Evolutionary conservation across 2,888 invertebrate species (phyloP).

Genomic region (Chelonus formosanus): DNA sequence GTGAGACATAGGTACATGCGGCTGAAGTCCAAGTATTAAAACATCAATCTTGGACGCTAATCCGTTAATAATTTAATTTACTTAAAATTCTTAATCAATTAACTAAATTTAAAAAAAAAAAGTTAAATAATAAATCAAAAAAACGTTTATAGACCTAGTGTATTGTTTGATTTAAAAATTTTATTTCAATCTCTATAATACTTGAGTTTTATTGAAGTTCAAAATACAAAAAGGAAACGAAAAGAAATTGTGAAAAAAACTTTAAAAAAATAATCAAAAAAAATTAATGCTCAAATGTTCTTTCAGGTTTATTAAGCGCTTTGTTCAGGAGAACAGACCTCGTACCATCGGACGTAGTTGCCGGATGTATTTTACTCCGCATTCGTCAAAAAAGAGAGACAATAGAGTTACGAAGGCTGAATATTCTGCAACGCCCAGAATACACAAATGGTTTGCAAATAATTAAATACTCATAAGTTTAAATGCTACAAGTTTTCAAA

Average conservation of each 20-base stretch:
- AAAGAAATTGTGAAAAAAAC: not conserved
- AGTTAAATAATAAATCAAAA: not conserved
- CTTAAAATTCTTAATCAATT: not conserved
- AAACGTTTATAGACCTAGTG: no score
- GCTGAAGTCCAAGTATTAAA: constrained; percentile 21
- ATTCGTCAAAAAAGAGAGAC: constrained; percentile 80
- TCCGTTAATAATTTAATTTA: not conserved
- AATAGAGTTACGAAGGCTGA: constrained; percentile 75
- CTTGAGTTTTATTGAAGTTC: not conserved
- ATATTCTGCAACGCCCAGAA: constrained; percentile 72
- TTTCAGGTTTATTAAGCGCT: constrained; percentile 74
- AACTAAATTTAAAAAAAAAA: not conserved
- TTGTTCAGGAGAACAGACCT: constrained; percentile 86
- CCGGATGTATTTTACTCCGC: constrained; percentile 84
- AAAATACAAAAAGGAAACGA: not conserved
- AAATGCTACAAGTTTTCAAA: no score
- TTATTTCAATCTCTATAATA: no score
- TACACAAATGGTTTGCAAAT: constrained; percentile 70
- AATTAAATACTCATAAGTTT: not conserved
- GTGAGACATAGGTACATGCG: constrained; percentile 67
- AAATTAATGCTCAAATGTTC: constrained; percentile 2
- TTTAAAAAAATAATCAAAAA: constrained; percentile 1
- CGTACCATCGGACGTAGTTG: constrained; percentile 88
- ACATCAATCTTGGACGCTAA: no score
- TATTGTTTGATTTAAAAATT: no score